phyloP scores from a whole-genome alignment of 2,888 invertebrate species.

The Plagodis pulveraria region DNA sequence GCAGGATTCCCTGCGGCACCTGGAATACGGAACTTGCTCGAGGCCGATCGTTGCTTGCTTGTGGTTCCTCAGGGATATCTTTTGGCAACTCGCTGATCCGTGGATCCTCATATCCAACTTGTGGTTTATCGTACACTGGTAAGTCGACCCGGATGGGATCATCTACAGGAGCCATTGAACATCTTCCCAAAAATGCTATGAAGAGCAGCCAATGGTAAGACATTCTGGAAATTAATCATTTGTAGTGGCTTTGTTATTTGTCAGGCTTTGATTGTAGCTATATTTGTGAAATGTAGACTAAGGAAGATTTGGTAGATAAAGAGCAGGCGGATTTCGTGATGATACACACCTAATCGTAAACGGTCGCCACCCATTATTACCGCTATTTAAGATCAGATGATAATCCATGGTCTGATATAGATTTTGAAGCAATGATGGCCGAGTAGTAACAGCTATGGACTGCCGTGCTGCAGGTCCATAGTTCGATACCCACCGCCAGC shows the following conservation, averaged over 20 bases:
- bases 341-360: no score
- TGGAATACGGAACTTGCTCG: slow-evolving; percentile 42
- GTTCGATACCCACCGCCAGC: no score
- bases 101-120: slow-evolving; percentile 49
- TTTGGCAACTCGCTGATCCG: slow-evolving; percentile 54
- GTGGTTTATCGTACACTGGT: slow-evolving; percentile 69
- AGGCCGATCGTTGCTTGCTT: slow-evolving; percentile 49
- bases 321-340: no score
- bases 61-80: slow-evolving; percentile 49
- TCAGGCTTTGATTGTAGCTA: no score
- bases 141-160: slow-evolving; percentile 70
- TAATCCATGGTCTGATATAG: no score
- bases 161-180: slow-evolving; percentile 62
- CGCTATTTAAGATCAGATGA: no score
- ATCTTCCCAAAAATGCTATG: slow-evolving; percentile 42
- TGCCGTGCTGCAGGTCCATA: no score
- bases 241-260: background rate
- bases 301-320: no score
- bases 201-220: slow-evolving; percentile 34
- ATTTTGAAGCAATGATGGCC: no score
- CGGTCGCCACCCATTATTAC: no score
- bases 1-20: slow-evolving; percentile 46
- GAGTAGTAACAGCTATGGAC: no score
- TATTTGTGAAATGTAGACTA: no score
- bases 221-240: slow-evolving; percentile 56